Evolutionary conservation across 2,113 vertebrate genomes (phyloP).

Genomic region (Calyptommatus sinebrachiatus): DNA sequence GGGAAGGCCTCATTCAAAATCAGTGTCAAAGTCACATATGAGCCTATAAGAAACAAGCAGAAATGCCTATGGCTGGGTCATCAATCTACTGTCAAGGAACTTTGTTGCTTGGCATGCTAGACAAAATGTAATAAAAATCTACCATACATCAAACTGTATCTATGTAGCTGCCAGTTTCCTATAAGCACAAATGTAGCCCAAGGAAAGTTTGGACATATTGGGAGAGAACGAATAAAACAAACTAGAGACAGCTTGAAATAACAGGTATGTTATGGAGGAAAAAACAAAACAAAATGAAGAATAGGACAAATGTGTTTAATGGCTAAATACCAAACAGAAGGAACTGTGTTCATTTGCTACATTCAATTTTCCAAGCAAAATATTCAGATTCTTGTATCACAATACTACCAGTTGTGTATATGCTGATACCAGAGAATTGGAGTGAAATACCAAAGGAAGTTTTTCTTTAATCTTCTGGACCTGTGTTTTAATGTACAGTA

Average conservation of each 20-base stretch:
- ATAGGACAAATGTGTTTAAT: not conserved
- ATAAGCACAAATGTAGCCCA: not conserved
- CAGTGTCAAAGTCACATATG: not conserved
- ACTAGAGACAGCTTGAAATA: not conserved
- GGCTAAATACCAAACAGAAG: not conserved
- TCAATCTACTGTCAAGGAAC: conserved; percentile 6
- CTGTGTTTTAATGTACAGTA: too few relatives aligned
- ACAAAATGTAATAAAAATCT: not conserved
- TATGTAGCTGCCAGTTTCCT: not conserved
- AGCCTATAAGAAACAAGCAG: not conserved
- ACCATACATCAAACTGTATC: not conserved
- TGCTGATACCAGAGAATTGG: too few relatives aligned
- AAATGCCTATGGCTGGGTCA: rapidly evolving
- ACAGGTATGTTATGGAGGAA: not conserved
- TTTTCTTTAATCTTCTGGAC: too few relatives aligned
- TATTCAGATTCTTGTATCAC: too few relatives aligned
- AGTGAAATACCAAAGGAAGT: too few relatives aligned
- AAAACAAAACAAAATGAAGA: not conserved
- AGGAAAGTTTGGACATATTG: not conserved
- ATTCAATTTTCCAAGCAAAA: too few relatives aligned
- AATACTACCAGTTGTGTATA: too few relatives aligned
- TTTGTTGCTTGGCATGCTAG: rapidly evolving
- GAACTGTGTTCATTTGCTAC: too few relatives aligned
- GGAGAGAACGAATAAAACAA: not conserved
- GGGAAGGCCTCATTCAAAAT: not conserved